phyloP scores from a whole-genome alignment of 2,888 invertebrate genomes.

The Glaucopsyche alexis region DNA sequence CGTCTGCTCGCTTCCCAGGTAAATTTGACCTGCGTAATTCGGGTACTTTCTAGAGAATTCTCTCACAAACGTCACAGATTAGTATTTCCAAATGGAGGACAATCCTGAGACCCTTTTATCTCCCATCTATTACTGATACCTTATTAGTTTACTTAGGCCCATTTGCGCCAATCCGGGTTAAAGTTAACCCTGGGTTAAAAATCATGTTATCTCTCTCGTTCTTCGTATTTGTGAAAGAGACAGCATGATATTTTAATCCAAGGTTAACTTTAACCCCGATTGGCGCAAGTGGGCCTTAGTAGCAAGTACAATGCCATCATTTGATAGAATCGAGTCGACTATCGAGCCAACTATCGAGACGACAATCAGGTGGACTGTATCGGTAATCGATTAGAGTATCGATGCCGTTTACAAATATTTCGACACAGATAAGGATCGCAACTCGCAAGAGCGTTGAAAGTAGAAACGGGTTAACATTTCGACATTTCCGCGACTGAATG shows the following conservation, averaged over 20 bases:
- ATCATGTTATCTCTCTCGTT: too few species aligned
- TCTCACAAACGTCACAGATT: neutral
- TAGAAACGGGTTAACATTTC: conserved; percentile 44
- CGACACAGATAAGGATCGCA: conserved; percentile 69
- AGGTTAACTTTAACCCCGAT: too few species aligned
- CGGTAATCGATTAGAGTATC: conserved; percentile 45
- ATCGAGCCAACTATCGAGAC: neutral
- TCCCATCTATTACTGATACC: neutral
- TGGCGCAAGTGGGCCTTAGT: too few species aligned
- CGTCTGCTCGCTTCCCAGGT: too few species aligned
- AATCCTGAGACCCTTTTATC: neutral
- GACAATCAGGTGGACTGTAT: conserved; percentile 28
- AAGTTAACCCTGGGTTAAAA: too few species aligned
- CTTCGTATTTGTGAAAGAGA: too few species aligned
- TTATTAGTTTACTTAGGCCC: conserved; percentile 12
- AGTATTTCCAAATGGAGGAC: neutral
- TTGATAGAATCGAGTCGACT: conserved; percentile 48
- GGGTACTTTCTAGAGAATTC: neutral
- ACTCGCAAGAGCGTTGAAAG: conserved; percentile 47
- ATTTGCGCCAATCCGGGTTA: too few species aligned
- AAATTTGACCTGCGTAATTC: neutral
- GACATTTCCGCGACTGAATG: conserved; percentile 29
- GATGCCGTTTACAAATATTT: conserved; percentile 76
- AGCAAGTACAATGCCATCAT: neutral
- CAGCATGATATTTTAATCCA: too few species aligned